A percentile compares a stretch with the other conserved stretches of the same genome.
These are phyloP conservation scores for Pygoscelis adeliae DNA, from an alignment of 2,113 vertebrate genomes.

Conservation along the genomic window DNA sequence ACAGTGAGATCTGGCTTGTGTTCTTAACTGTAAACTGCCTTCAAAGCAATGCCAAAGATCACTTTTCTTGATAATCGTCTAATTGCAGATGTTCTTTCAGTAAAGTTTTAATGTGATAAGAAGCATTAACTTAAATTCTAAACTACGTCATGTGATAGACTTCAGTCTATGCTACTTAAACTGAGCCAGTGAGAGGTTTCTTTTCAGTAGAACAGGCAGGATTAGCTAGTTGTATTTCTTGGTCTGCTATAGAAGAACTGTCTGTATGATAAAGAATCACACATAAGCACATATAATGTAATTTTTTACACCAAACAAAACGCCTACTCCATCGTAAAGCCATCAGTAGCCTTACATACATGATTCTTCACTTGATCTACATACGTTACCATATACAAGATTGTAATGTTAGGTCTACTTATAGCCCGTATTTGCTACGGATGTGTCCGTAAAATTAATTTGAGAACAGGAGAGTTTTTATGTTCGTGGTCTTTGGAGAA, in stretches of 20 bases:
- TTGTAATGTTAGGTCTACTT: not conserved
- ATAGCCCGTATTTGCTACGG: not conserved
- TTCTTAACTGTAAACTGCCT: not conserved
- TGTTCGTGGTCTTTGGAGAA: not conserved
- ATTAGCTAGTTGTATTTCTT: not conserved
- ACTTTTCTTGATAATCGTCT: not conserved
- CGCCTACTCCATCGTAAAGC: not conserved
- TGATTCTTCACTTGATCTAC: not conserved
- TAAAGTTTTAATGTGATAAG: not conserved
- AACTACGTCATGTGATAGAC: too few species aligned
- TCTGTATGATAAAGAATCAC: fast-evolving
- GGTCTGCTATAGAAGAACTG: not conserved
- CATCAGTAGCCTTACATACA: fast-evolving
- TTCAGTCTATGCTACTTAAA: not conserved
- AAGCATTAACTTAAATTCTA: not conserved
- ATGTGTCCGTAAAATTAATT: not conserved
- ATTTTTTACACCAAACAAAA: not conserved
- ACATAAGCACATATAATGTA: fast-evolving
- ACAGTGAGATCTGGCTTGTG: not conserved
- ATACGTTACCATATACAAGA: too few species aligned
- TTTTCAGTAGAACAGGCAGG: not conserved
- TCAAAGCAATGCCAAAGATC: not conserved
- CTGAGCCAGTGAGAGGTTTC: not conserved
- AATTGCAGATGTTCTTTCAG: not conserved
- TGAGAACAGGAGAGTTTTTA: not conserved